Percentiles rank a stretch among this genome's conserved stretches.
Conservation (phyloP, 2,113 vertebrate genomes). For the Macheiramphus alcinus region DNA sequence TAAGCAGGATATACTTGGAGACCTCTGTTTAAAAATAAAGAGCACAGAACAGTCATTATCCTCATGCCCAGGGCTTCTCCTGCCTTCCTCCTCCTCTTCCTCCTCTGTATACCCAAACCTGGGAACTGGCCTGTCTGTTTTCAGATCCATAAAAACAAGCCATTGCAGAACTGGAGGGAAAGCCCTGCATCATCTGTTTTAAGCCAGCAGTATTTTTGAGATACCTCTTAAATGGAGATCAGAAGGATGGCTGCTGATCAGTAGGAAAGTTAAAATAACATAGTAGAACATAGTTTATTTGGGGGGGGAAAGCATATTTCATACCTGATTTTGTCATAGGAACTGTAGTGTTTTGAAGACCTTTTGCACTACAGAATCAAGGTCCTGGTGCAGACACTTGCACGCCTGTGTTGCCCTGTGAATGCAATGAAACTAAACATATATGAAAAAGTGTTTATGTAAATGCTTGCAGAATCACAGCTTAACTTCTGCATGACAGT, state of each 20-base stretch:
- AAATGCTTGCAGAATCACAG: neutral
- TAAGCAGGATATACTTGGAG: neutral
- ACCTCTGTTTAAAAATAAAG: neutral
- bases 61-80: neutral
- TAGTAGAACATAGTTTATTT: neutral
- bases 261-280: neutral
- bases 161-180: neutral
- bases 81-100: neutral
- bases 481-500: neutral
- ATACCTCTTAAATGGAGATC: neutral
- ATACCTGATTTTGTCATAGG: neutral
- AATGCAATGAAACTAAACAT: neutral
- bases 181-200: neutral
- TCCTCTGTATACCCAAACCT: neutral
- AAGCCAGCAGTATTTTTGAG: neutral
- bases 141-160: neutral
- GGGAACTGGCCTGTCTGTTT: neutral
- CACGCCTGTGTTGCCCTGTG: neutral
- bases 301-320: fast-evolving
- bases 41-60: neutral
- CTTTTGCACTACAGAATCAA: neutral
- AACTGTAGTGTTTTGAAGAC: neutral
- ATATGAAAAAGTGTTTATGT: neutral
- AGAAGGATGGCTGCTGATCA: neutral
- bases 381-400: neutral